A percentile compares a stretch with the other conserved stretches of the same genome.
Evolutionary conservation across 1,140 invertebrate species (phyloP).

Genomic region (honey bee (Apis mellifera)): Amel_HAv3.1 CM009946.2:3556001-3556500

Average conservation of each 20-base stretch:
- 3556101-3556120: conserved; percentile 68
- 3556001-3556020: conserved; percentile 14
- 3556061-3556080: background rate
- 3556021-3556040: background rate
- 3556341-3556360: background rate
- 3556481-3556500: too few relatives aligned
- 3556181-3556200: too few relatives aligned
- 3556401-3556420: conserved; percentile 60
- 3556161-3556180: too few relatives aligned
- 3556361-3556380: background rate
- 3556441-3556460: background rate
- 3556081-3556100: conserved; percentile 37
- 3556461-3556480: background rate
- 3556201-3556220: too few relatives aligned
- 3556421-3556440: conserved; percentile 62
- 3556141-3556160: too few relatives aligned
- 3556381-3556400: conserved; percentile 58
- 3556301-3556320: conserved; percentile 23
- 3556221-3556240: too few relatives aligned
- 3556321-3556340: background rate
- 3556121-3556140: conserved; percentile 67
- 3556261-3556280: too few relatives aligned
- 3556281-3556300: background rate
- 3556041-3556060: too few relatives aligned
- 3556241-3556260: too few relatives aligned